Evolutionary conservation across 2,888 invertebrate genomes (phyloP), one percentile per base, ranked within the genome.

Genomic region (Pseudococcus viburni): DNA sequence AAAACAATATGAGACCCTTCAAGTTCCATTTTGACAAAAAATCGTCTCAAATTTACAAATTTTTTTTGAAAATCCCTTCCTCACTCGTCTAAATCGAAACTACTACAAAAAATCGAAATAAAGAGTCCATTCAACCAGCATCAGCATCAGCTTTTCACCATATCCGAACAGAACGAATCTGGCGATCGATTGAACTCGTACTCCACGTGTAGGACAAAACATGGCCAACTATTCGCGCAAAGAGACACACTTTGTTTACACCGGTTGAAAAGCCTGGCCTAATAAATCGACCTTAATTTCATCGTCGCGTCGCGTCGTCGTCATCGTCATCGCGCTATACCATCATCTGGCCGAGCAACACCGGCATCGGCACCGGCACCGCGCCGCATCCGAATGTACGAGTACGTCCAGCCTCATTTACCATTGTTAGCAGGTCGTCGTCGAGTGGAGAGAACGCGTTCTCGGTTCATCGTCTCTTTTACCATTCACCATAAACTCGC

Each of bases 181-280:
- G n/a, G n/a, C 88, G 88, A 33, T 89, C 90, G 19, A 19, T 64
- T 64, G 22, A 64, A 64, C 12, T 64, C 64, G 1, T 6, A 64
- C 64, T 64, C 22, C 64, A 64, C 64, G 64, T 64, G 64, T 22
- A 51, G 48, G 48, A 59, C 59, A n/a, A 59, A 19, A 19, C 59
- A 17, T 59, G n/a, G 59, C 59, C 59, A 59, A 22, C 64, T 64
- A 22, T 64, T 64, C 64, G 64, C 64, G 9, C 64, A 64, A 59
- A 64, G 64, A 64, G 64, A 22, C 64, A 64, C 64, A 64, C 64
- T 64, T 64, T 22, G 64, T 64, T 64, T 64, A 64, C 19, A 64
- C 64, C 73, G 33, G 46, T 46, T 83, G 42, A 42, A 42, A 83
- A 83, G 42, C 46, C 73, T 83, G 80, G 19, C 46, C 80, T 46